A percentile compares a stretch with the other conserved stretches of the same genome.
These are phyloP conservation scores for Diloba caeruleocephala DNA, from an alignment of 2,888 invertebrate genomes.

Conservation along the genomic window DNA sequence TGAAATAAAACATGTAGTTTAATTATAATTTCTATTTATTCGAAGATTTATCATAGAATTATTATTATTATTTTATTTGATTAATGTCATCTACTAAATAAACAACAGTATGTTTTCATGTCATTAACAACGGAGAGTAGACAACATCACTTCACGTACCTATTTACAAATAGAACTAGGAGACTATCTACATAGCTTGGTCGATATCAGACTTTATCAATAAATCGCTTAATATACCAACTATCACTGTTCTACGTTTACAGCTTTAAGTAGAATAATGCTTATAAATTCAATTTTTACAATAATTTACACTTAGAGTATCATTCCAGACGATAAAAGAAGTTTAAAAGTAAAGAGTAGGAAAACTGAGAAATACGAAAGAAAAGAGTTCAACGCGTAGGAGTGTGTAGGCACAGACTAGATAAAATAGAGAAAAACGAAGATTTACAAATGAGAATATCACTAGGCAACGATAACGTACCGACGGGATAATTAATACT, in stretches of 20 bases:
- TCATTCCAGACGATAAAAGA: constrained; percentile 43
- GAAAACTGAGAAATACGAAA: constrained; percentile 32
- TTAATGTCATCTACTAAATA: constrained; percentile 77
- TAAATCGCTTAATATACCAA: constrained; percentile 68
- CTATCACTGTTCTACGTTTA: constrained; percentile 65
- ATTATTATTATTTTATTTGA: constrained; percentile 66
- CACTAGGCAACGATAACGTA: constrained; percentile 65
- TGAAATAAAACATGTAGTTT: constrained; percentile 65
- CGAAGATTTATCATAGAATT: constrained; percentile 74
- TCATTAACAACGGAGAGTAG: constrained; percentile 77
- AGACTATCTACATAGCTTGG: constrained; percentile 84
- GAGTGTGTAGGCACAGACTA: too few species aligned
- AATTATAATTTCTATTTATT: constrained; percentile 82
- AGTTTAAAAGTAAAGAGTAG: constrained; percentile 26
- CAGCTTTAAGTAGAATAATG: constrained; percentile 58
- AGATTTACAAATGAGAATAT: constrained; percentile 57
- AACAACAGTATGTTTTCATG: constrained; percentile 82
- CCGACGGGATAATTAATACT: constrained; percentile 64
- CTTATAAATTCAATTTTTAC: constrained; percentile 46
- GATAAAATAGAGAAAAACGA: constrained; percentile 37
- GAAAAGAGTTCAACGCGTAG: constrained; percentile 65
- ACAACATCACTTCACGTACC: constrained; percentile 74
- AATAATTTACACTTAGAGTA: constrained; percentile 64
- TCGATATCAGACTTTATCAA: constrained; percentile 87
- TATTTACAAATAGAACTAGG: constrained; percentile 82